Conservation (phyloP, 2,888 invertebrate genomes). For the Adela reaumurella region DNA sequence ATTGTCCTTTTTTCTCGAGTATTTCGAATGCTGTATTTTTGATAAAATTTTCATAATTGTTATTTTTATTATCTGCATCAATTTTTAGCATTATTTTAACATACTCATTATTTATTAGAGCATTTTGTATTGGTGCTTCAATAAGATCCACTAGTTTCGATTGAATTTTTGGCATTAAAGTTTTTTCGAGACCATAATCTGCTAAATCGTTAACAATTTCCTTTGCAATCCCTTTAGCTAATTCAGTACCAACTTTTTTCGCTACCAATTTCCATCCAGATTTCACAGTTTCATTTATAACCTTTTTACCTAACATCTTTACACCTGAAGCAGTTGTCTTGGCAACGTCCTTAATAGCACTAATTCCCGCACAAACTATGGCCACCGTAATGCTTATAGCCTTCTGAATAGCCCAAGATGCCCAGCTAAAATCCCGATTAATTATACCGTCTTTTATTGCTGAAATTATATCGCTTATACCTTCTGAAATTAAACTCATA, state of each 20-base stretch:
- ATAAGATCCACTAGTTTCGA: slow-evolving; percentile 8
- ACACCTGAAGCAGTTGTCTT: slow-evolving; percentile 6
- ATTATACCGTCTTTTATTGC: slow-evolving; percentile 11
- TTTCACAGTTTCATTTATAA: slow-evolving; percentile 5
- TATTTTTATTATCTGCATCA: slow-evolving; percentile 7
- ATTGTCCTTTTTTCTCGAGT: neutral
- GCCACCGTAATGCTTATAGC: slow-evolving; percentile 8
- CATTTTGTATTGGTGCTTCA: slow-evolving; percentile 6
- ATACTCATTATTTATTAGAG: slow-evolving; percentile 5
- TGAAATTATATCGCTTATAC: slow-evolving; percentile 10
- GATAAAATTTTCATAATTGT: slow-evolving; percentile 8
- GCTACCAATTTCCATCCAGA: slow-evolving; percentile 9
- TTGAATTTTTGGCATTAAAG: slow-evolving; percentile 8
- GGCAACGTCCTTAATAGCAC: slow-evolving; percentile 11
- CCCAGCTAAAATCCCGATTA: slow-evolving; percentile 10
- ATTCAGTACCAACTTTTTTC: slow-evolving; percentile 8
- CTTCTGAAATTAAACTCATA: slow-evolving; percentile 8
- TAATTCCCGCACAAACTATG: slow-evolving; percentile 8
- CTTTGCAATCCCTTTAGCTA: slow-evolving; percentile 9
- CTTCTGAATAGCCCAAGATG: slow-evolving; percentile 10
- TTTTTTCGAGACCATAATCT: slow-evolving; percentile 8
- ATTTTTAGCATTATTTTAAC: slow-evolving; percentile 7
- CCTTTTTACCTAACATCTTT: slow-evolving; percentile 7
- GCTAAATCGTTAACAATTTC: slow-evolving; percentile 9
- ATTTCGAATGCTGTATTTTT: neutral